These are phyloP conservation scores for Passer montanus DNA, from an alignment of 2,113 vertebrate species.

Conservation along the genomic window DNA sequence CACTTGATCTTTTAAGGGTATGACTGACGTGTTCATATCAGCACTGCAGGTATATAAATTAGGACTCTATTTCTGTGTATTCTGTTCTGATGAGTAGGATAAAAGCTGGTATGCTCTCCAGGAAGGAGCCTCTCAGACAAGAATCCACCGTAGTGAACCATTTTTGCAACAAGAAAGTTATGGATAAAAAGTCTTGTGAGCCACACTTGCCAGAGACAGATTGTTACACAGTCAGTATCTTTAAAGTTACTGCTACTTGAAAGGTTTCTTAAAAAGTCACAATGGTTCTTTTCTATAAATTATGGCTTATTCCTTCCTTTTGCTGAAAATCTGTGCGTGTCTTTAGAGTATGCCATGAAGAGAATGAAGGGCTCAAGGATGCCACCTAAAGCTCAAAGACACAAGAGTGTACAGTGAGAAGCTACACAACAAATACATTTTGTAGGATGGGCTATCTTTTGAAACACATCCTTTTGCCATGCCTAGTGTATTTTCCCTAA, in stretches of 20 bases:
- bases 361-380: neutral
- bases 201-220: neutral
- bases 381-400: neutral
- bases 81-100: neutral
- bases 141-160: neutral
- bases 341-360: neutral
- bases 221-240: neutral
- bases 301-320: neutral
- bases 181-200: neutral
- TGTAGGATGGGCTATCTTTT: neutral
- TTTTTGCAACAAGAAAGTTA: neutral
- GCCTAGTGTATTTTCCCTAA: neutral
- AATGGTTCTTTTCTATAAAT: neutral
- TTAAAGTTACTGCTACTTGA: neutral
- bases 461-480: neutral
- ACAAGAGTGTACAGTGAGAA: neutral
- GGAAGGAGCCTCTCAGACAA: neutral
- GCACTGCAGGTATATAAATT: neutral
- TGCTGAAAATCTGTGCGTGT: neutral
- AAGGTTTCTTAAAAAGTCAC: neutral
- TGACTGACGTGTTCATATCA: neutral
- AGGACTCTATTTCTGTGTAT: neutral
- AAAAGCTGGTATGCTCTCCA: neutral
- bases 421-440: rapidly evolving
- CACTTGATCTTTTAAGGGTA: neutral